Conservation (phyloP, 2,113 vertebrate genomes). For the Dissostichus mawsoni region DNA sequence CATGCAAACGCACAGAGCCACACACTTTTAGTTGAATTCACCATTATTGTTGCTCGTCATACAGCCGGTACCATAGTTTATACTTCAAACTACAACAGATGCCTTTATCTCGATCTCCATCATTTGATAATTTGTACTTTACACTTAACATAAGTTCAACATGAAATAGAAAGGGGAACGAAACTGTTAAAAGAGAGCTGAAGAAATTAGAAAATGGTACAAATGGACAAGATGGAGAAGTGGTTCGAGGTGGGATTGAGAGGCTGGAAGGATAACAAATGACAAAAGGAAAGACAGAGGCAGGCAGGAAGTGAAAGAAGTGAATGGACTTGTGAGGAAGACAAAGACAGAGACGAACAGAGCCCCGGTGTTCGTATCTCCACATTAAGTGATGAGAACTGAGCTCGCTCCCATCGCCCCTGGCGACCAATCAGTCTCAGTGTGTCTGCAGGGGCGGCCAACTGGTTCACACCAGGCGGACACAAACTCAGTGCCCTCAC, state of each 20-base stretch:
- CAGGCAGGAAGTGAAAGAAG: constrained; percentile 41
- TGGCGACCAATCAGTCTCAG: constrained; percentile 67
- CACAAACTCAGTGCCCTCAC: constrained; percentile 84
- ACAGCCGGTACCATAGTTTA: not conserved
- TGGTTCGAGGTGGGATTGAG: not conserved
- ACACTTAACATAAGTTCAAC: not conserved
- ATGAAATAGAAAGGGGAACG: not conserved
- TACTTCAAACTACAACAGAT: not conserved
- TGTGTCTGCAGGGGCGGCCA: constrained; percentile 69
- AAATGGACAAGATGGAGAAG: not conserved
- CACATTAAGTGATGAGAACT: constrained; percentile 68
- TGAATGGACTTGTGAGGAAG: constrained; percentile 30
- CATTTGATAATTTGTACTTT: not conserved
- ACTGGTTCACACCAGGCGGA: constrained; percentile 79
- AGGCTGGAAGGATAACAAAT: not conserved
- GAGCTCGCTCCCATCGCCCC: constrained; percentile 66
- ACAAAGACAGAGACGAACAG: constrained; percentile 28
- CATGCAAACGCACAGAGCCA: constrained; percentile 10
- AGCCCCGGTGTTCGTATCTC: constrained; percentile 49
- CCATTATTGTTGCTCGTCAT: constrained; percentile 6
- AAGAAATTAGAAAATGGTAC: not conserved
- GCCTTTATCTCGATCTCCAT: not conserved
- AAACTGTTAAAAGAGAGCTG: not conserved
- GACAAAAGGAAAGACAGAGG: not conserved
- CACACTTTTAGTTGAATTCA: not conserved